Conservation (phyloP, 2,113 vertebrate genomes). For the Henicopernis longicauda region DNA sequence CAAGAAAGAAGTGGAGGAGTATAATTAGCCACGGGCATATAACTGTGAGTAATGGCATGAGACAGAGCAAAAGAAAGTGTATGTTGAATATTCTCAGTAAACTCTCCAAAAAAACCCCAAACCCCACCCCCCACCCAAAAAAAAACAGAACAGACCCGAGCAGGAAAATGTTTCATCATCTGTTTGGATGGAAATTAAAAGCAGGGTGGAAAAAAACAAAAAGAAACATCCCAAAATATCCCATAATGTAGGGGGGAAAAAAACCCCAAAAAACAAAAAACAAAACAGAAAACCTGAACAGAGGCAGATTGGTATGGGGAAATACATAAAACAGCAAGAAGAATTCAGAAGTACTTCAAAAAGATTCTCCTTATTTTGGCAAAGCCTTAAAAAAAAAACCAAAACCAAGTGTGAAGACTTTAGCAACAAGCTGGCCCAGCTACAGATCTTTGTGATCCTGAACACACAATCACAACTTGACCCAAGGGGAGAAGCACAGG, state of each 20-base stretch:
- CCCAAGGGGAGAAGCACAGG: not conserved
- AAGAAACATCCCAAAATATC: not conserved
- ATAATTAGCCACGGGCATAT: not conserved
- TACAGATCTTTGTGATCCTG: not conserved
- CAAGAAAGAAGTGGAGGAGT: not conserved
- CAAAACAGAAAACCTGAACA: not conserved
- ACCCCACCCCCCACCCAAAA: too few species aligned
- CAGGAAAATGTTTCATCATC: not conserved
- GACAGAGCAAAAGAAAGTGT: not conserved
- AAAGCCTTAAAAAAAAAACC: not conserved
- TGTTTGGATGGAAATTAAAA: not conserved
- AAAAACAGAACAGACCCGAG: not conserved
- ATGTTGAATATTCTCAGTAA: not conserved
- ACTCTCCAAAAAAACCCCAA: not conserved
- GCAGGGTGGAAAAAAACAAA: accelerated
- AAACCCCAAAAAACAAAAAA: too few species aligned
- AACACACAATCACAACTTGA: not conserved
- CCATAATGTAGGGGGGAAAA: not conserved
- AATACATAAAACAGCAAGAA: not conserved
- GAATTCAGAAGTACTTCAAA: not conserved
- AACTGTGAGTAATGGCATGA: slow-evolving; percentile 20
- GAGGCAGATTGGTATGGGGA: not conserved
- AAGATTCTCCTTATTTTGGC: not conserved
- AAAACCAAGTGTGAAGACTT: not conserved
- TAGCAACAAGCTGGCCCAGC: not conserved